Base-by-base conservation (phyloP, 2,888 invertebrate species). In the Blastobasis adustella region DNA sequence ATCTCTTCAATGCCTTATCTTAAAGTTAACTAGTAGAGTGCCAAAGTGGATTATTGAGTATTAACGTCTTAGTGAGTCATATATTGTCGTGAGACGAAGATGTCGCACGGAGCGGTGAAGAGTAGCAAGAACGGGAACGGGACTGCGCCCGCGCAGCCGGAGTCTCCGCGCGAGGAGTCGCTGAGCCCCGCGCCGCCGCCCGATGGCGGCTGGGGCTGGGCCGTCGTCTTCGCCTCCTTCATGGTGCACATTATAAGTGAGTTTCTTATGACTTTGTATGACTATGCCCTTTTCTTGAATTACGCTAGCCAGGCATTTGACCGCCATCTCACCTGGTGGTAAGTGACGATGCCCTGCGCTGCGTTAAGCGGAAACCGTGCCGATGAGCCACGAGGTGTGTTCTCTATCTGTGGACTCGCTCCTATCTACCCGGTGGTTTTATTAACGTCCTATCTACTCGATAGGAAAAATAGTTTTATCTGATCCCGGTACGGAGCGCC, bases 151-250 rank as follows among this genome's bases (percentile, higher is more conserved):
- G 66, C 64, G 51, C 75, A 72, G 10, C 66, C 66, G 59, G 79
- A 74, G 50, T 69, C 75, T 39, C 71, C 76, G 50, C 66, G 79
- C 50, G 78, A 76, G 53, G 71, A 75, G 39, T 72, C 79, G 1
- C 75, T 76, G 58, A 79, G 76, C 56, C 74, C 85, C 53, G 87
- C 92, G 55, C 94, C 95, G 10, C 95, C 95, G 4, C 96, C 96
- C 0, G 97, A 97, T 72, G 97, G 97, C 0, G 98, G 97, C 8
- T 98, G 97, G 97, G 98, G 98, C 0, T 97, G 97, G 96, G 90
- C 95, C 82, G 95, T 98, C 49, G 97, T 97, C 51, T 94, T 97
- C 72, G 97, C 95, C 37, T 98, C 98, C 6, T 98, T 99, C 85
- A 94, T 98, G 94, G 96, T 99, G 67, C 98, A 99, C 86, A 92